Base-by-base conservation (phyloP, 2,888 invertebrate genomes). In the Mythimna impura region DNA sequence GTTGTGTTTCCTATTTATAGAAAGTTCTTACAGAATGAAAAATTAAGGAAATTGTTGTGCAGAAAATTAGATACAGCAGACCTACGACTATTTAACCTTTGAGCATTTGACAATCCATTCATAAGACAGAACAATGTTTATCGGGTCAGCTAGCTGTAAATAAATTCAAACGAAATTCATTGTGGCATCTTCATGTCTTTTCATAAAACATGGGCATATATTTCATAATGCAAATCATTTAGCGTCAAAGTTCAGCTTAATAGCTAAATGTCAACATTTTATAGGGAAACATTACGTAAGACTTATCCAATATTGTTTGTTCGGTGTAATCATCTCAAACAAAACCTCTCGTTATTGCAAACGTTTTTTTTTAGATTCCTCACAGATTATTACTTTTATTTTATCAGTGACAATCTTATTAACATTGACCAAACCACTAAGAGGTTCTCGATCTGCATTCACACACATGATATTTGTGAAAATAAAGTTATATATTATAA, bases 201-300 rank as follows among this genome's bases (percentile, higher is more conserved):
- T 54, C n/a, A 55, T 61, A 61, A 60, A 54, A 52, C 50, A 52
- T 66, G 17, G 8, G 22, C 12, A n/a, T 34, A 52, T 10, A 22
- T 73, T 10, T 64, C 40, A 5, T 62, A 54, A 40, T 20, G 14
- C 9, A 58, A 50, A 25, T 14, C 14, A 6, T 12, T 17, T 20
- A 22, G 17, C 17, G 34, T 36, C 58, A 66, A 66, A 75, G 71
- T 55, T 70, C 55, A 75, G 10, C 1, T 54, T 50, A 57, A 77
- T 50, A 64, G 22, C n/a, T 1, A 71, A 75, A 79, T 76, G 60
- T 60, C 80, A 76, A 52, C 22, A 67, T 36, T 64, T 34, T 22
- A 25, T 61, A 25, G 14, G 22, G 14, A 50, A 36, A 52, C 12
- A 30, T 76, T 62, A 63, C 40, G 54, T 68, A 72, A 63, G 22